Base-by-base conservation (phyloP, 2,797 vertebrate genomes). In the Pelochelys cantorii region DNA sequence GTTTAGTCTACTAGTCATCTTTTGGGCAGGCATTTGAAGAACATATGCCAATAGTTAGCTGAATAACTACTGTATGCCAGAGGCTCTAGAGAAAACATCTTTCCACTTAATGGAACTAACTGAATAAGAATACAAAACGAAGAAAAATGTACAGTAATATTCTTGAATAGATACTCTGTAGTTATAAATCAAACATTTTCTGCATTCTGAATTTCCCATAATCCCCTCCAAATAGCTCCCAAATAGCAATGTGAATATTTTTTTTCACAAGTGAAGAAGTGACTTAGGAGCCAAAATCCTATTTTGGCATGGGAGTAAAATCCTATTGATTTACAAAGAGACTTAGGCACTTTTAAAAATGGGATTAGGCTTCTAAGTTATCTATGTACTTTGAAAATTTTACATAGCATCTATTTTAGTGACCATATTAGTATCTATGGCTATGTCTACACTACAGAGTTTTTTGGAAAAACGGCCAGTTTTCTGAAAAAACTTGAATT, bases 1-100 rank as follows among this genome's bases (percentile, higher is more conserved):
- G 90, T 98, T 98, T 97, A 96, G 95, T 97, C 97, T 98, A 94
- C 71, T 93, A 90, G 59, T 96, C 95, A 95, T 94, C 95, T 96
- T 96, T 92, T 94, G 88, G 93, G 77, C 68, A 94, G 81, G 42
- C 7, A 62, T 93, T 96, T 97, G 31, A 96, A 93, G 62, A 96
- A 93, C 89, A 97, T 87, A 95, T 95, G 91, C 89, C 92, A 97
- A 78, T 95, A 96, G 92, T 95, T 96, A 97, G 71, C 85, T 93
- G 86, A 95, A 89, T 93, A 96, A 89, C 79, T 95, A 90, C 84
- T 92, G 57, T 80, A 81, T 84, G 25, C 87, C 86, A 95, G 54
- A 92, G 56, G 48, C 59, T 87, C 68, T 52, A 87, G 95, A 82
- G 25, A 81, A 77, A 83, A 79, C 90, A 74, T 57, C 54, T 27